A percentile compares a stretch with the other conserved stretches of the same genome.
These are phyloP conservation scores for Erythrolamprus reginae DNA, from an alignment of 2,113 vertebrate species.

Conservation along the genomic window DNA sequence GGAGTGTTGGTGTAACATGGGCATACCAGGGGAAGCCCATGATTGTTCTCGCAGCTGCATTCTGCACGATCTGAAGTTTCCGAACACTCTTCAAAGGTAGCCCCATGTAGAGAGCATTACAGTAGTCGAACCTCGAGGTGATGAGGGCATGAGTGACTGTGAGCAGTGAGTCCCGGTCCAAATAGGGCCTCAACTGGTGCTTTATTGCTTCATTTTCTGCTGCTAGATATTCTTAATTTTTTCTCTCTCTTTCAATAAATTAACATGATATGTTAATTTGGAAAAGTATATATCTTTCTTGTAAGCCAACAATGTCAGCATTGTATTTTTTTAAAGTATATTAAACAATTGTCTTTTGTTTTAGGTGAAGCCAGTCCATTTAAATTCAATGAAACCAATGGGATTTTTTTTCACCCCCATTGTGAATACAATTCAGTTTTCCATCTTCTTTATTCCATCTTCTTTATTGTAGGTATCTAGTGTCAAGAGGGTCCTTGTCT, in stretches of 20 bases:
- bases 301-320: neutral
- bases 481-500: neutral
- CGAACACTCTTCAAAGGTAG: no score
- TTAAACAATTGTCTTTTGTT: neutral
- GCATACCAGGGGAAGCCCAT: no score
- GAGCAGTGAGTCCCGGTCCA: no score
- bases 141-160: no score
- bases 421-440: neutral
- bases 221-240: neutral
- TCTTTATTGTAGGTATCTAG: neutral
- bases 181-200: no score
- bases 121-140: no score
- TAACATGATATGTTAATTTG: neutral
- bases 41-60: no score
- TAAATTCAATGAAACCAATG: neutral
- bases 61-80: no score
- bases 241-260: neutral
- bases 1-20: no score
- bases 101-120: no score
- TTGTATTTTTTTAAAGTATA: neutral
- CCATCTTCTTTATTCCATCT: neutral
- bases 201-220: neutral
- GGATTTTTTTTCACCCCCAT: neutral
- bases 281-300: neutral
- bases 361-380: neutral